A percentile compares a stretch with the other conserved stretches of the same genome.
phyloP scores from a whole-genome alignment of 37 sponge, comb jelly and placozoan species.

The Sycon ciliatum region DNA sequence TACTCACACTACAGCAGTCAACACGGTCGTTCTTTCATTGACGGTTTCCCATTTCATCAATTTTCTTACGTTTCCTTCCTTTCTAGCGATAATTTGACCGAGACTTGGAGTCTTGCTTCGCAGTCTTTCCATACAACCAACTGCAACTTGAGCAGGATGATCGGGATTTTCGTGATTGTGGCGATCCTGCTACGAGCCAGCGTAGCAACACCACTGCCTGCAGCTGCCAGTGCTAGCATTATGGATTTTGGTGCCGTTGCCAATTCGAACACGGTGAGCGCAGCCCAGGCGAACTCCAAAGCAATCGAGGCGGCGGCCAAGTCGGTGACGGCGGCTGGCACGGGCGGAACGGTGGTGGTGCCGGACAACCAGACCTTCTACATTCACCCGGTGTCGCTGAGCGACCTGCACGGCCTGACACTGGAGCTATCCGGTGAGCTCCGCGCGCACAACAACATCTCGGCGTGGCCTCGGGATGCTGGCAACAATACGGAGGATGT shows the following conservation, averaged over 20 bases:
- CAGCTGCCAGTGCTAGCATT: too few species aligned
- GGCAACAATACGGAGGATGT: not conserved
- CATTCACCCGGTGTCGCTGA: slow-evolving; percentile 2
- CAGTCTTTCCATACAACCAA: too few species aligned
- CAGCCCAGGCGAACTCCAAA: slow-evolving; percentile 11
- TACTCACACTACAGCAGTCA: too few species aligned
- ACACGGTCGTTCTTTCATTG: too few species aligned
- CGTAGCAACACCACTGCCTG: too few species aligned
- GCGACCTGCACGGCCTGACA: not conserved
- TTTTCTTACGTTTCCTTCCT: too few species aligned
- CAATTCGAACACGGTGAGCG: slow-evolving; percentile 15
- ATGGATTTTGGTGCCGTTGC: slow-evolving; percentile 28
- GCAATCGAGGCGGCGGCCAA: slow-evolving; percentile 17
- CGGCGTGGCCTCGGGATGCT: slow-evolving; percentile 21
- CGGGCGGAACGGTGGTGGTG: slow-evolving; percentile 15
- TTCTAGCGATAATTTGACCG: too few species aligned
- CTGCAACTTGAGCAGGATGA: too few species aligned
- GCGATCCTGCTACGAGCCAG: too few species aligned
- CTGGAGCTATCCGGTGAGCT: slow-evolving; percentile 24
- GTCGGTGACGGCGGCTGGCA: not conserved
- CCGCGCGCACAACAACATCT: slow-evolving; percentile 11
- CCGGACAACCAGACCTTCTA: slow-evolving; percentile 13
- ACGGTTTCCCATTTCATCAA: too few species aligned
- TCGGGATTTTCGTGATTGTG: too few species aligned
- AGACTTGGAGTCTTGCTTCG: too few species aligned